These are phyloP conservation scores for Peribatodes rhomboidaria DNA, from an alignment of 2,888 invertebrate species.

Conservation along the genomic window DNA sequence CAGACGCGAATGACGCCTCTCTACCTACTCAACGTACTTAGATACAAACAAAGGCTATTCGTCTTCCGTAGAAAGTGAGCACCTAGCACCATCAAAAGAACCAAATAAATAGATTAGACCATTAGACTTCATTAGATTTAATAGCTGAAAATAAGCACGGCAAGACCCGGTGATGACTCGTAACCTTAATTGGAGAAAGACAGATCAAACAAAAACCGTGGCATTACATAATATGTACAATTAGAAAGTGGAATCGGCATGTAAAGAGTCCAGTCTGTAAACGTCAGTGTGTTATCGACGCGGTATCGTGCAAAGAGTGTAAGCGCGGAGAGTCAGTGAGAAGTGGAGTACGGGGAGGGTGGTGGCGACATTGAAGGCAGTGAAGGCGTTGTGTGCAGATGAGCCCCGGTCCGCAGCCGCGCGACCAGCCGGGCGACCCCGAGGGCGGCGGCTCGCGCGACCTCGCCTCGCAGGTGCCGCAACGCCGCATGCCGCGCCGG, in stretches of 20 bases:
- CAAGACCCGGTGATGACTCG: conserved; percentile 28
- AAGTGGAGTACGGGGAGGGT: conserved; percentile 82
- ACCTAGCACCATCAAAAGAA: conserved; percentile 47
- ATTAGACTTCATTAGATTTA: conserved; percentile 48
- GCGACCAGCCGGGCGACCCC: conserved; percentile 77
- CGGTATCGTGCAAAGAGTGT: conserved; percentile 46
- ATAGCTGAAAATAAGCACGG: conserved; percentile 34
- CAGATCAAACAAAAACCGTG: conserved; percentile 22
- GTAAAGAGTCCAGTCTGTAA: conserved; percentile 29
- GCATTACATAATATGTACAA: conserved; percentile 26
- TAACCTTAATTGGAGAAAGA: conserved; percentile 28
- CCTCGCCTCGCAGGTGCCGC: conserved; percentile 81
- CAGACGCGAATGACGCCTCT: conserved; percentile 44
- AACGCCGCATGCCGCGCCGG: conserved; percentile 66
- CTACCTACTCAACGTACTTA: conserved; percentile 32
- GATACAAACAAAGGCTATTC: conserved; percentile 46
- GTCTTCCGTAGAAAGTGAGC: conserved; percentile 53
- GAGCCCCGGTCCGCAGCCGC: conserved; percentile 83
- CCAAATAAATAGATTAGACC: conserved; percentile 44
- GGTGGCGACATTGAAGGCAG: conserved; percentile 79
- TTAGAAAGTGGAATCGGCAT: conserved; percentile 45
- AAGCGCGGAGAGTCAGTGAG: conserved; percentile 84
- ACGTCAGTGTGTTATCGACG: conserved; percentile 38
- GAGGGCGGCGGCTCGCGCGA: conserved; percentile 78
- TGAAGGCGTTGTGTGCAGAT: conserved; percentile 85